Evolutionary conservation across 2,113 vertebrate species (phyloP).

Genomic region (Ptilonorhynchus violaceus): DNA sequence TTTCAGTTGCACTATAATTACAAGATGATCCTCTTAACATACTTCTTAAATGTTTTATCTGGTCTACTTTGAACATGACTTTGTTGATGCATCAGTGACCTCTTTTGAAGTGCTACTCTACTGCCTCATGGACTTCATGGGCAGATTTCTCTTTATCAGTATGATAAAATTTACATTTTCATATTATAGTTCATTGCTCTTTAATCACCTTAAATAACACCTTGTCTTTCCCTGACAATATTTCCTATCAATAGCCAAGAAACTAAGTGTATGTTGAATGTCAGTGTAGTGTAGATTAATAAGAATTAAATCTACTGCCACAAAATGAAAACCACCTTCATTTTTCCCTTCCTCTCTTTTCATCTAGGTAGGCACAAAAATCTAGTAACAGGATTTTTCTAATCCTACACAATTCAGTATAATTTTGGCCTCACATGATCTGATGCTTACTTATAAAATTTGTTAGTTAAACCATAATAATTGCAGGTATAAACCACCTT

Average conservation of each 20-base stretch:
- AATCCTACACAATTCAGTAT: background rate
- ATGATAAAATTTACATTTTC: background rate
- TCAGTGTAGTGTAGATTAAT: background rate
- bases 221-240: background rate
- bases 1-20: background rate
- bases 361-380: background rate
- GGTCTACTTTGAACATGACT: background rate
- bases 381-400: background rate
- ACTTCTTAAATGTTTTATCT: constrained; percentile 3
- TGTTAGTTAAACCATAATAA: background rate
- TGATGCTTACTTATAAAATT: background rate
- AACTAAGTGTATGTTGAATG: background rate
- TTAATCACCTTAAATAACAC: background rate
- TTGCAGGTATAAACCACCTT: background rate
- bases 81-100: background rate
- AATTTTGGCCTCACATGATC: background rate
- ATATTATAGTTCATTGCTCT: background rate
- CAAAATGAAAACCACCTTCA: background rate
- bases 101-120: background rate
- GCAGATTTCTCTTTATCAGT: background rate
- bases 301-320: background rate
- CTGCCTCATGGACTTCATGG: background rate
- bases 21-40: background rate
- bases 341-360: background rate
- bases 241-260: background rate